Evolutionary conservation across 2,888 invertebrate genomes (phyloP), one percentile per base, ranked within the genome.

Genomic region (Apoda limacodes): DNA sequence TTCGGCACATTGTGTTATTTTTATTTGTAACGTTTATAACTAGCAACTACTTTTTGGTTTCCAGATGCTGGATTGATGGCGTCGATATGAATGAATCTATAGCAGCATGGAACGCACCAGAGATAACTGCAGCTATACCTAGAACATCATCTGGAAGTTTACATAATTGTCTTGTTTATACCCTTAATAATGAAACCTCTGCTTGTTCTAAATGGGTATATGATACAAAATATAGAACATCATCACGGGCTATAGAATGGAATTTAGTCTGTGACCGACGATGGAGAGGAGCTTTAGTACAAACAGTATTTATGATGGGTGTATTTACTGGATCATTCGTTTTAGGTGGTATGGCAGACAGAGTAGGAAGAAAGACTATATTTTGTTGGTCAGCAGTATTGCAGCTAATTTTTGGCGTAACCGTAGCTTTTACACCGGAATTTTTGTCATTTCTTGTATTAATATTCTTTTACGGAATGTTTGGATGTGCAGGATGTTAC

Each of bases 261-360:
- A 70, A 89, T 56, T 87, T 93, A 35, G 92, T 93, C 0, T 94
- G 94, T 58, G 84, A 85, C 39, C 76, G 82, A 21, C 82, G 91
- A 24, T 93, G 93, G 92, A 88, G 90, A 88, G 90, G 90, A 2
- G 88, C 93, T 1, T 64, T 88, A 2, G 88, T 91, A 0, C 93
- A 93, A 55, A 87, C 90, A 0, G 68, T 83, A 2, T 90, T 88
- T 59, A 93, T 94, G 93, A 83, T 92, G 51, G 93, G 93, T 5
- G 92, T 92, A 3, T 88, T 93, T 42, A 75, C 85, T 1, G 93
- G 93, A 0, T 92, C 93, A 0, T 85, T 93, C 1, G 83, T 85
- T 1, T 76, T 93, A 12, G 93, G 93, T 7, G 85, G 87, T 32
- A 64, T 92, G 49, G 92, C 93, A 2, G 93, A 93, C 52, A 89